A percentile compares a stretch with the other conserved stretches of the same genome.
These are phyloP conservation scores for Temnothorax nylanderi DNA, from an alignment of 1,140 invertebrate genomes.

Conservation along the genomic window DNA sequence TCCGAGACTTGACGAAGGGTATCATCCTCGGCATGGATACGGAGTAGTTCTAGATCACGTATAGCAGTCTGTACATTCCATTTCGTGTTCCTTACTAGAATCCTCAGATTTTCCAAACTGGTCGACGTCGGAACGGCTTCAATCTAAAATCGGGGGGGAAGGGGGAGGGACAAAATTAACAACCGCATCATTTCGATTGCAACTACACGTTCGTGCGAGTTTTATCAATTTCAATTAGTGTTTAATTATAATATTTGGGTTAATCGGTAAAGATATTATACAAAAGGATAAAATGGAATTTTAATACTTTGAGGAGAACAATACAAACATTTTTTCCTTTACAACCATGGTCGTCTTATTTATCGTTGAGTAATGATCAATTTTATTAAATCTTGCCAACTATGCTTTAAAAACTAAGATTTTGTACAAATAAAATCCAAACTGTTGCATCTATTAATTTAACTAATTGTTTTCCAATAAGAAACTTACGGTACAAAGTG, in stretches of 20 bases:
- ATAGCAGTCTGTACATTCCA: background rate
- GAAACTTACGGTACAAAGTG: slow-evolving; percentile 32
- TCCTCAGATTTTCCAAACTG: background rate
- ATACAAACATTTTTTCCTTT: background rate
- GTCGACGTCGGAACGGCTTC: background rate
- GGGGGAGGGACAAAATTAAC: background rate
- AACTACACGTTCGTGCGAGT: background rate
- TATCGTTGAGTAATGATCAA: background rate
- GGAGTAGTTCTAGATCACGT: background rate
- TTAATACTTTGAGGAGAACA: background rate
- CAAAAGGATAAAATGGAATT: background rate
- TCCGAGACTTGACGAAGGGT: background rate
- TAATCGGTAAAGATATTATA: background rate
- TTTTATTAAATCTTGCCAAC: slow-evolving; percentile 1
- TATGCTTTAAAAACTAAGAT: background rate
- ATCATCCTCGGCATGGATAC: background rate
- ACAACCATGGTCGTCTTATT: background rate
- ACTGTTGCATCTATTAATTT: background rate
- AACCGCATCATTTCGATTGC: background rate
- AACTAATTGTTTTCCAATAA: slow-evolving; percentile 4
- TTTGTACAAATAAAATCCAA: background rate
- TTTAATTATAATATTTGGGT: background rate
- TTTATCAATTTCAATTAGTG: slow-evolving; percentile 5
- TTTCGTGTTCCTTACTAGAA: background rate
- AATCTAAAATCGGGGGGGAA: background rate